phyloP scores from a whole-genome alignment of 2,888 invertebrate genomes.

The Pammene aurita region DNA sequence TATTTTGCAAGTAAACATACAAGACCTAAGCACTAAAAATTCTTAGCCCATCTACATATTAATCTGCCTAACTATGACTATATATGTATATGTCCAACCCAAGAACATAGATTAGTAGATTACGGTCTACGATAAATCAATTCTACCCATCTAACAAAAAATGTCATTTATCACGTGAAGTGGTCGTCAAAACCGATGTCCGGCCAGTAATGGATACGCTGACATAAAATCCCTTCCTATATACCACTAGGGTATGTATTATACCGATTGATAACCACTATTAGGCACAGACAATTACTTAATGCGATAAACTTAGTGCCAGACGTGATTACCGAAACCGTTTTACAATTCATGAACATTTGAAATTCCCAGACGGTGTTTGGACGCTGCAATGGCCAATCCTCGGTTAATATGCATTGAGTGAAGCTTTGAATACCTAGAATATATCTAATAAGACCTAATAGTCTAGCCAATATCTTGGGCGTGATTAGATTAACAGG shows the following conservation, averaged over 20 bases:
- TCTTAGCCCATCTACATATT: too few species aligned
- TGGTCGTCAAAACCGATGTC: constrained; percentile 13
- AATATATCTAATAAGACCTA: background rate
- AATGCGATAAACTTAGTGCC: background rate
- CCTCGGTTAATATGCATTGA: constrained; percentile 21
- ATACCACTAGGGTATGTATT: too few species aligned
- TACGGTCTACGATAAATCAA: constrained; percentile 14
- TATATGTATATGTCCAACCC: too few species aligned
- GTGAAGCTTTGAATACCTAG: constrained; percentile 3
- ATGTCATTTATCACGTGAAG: constrained; percentile 28
- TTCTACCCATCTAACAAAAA: constrained; percentile 3
- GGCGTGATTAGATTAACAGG: background rate
- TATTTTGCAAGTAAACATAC: too few species aligned
- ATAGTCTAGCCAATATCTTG: background rate
- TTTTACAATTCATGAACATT: constrained; percentile 2
- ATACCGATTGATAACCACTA: too few species aligned
- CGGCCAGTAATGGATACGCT: background rate
- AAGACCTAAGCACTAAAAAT: too few species aligned
- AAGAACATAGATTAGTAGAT: background rate
- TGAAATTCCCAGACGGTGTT: background rate
- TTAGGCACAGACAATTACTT: too few species aligned
- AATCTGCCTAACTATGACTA: too few species aligned
- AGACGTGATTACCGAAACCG: constrained; percentile 2
- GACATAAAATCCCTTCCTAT: background rate
- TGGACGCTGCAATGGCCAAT: constrained; percentile 4